Conservation (phyloP, 2,888 invertebrate genomes). For the Leptinotarsa rubiginosa region DNA sequence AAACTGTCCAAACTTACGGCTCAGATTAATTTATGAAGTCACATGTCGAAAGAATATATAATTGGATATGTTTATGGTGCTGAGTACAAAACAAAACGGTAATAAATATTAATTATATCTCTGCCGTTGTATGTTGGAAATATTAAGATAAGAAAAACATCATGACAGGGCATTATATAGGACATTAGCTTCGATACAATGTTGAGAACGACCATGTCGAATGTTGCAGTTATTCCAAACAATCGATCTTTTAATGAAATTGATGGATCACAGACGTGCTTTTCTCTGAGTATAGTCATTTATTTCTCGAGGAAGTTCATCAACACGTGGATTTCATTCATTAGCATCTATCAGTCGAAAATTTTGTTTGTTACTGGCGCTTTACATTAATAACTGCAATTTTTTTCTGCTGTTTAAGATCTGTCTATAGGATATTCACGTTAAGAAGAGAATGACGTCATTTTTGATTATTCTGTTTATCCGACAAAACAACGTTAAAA, state of each 20-base stretch:
- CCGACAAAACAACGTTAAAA: no score
- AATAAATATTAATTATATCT: conserved; percentile 33
- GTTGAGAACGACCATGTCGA: conserved; percentile 3
- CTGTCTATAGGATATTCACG: no score
- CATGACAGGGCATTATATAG: conserved; percentile 22
- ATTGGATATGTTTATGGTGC: conserved; percentile 31
- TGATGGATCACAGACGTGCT: conserved; percentile 1
- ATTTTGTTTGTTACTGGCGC: no score
- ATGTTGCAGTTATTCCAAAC: conserved; percentile 10
- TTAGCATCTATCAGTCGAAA: neutral
- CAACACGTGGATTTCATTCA: neutral
- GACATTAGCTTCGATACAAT: conserved; percentile 21
- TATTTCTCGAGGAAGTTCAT: neutral
- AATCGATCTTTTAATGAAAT: neutral
- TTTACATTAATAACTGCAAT: no score
- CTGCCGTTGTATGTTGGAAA: conserved; percentile 25
- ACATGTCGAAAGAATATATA: conserved; percentile 33
- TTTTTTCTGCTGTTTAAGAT: no score
- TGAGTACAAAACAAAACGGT: conserved; percentile 30
- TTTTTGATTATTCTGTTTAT: no score
- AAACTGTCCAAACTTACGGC: conserved; percentile 29
- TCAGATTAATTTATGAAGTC: conserved; percentile 32
- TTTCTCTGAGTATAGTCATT: neutral
- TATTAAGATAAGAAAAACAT: conserved; percentile 27
- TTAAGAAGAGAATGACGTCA: no score